Base-by-base conservation (phyloP, 2,797 vertebrate species). In the Xiphophorus birchmanni region DNA sequence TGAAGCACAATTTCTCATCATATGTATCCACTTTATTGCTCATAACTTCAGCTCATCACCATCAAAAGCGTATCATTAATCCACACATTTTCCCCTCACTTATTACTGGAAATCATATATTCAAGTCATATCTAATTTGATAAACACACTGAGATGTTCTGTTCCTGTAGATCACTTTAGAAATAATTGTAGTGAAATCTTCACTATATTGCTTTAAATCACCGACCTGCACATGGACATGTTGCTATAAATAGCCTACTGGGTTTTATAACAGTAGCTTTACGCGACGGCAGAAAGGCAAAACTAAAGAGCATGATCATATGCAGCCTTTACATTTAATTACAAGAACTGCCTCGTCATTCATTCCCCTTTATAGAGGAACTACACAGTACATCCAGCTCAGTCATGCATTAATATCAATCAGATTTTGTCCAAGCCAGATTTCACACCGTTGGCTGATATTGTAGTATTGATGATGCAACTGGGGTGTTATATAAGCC, bases 201-300 rank as follows among this genome's bases (percentile, higher is more conserved):
- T 47, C 73, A 86, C 75, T 77, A 42, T 35, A 44, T 78, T 35
- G 82, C 88, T 87, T 87, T 91, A 91, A 89, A 91, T 91, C 87
- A 89, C 87, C 80, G 78, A 87, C 88, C 88, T 91, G 87, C 85
- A 85, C 86, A 84, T 90, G 74, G 73, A 89, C 82, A 60, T 78
- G 78, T 85, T 91, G 87, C 93, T 95, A 94, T 90, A 93, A 94
- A 94, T 95, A 93, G 90, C 84, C 63, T 3, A 3, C 81, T 56
- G 71, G 44, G 82, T 90, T 94, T 90, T 88, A 91, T 90, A 89
- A 90, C 80, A 2, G n/a, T 77, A 80, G 72, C 76, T 86, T 84
- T 80, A 75, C 77, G 82, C 67, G 85, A 88, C 73, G 87, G 82
- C 85, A 74, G 80, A 74, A 85, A 78, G 83, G 79, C 71, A 84